Base-by-base conservation (phyloP, 2,113 vertebrate species). In the Copsychus sechellarum region DNA sequence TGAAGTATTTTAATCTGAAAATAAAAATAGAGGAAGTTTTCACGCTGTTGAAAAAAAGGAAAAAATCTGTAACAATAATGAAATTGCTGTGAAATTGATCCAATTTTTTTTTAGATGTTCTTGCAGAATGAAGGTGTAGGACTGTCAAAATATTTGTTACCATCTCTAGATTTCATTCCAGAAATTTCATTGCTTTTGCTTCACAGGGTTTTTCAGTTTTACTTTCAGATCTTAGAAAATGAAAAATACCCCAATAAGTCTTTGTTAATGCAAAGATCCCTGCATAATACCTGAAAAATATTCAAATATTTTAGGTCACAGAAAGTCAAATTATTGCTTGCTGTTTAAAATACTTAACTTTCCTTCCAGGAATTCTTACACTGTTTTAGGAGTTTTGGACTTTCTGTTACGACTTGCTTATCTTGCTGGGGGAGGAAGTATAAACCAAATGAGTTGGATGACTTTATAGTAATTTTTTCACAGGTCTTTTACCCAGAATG, bases 71-170 rank as follows among this genome's bases (percentile, higher is more conserved):
- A 69, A 25, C 28, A 77, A 74, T 67, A 69, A 86, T 66, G 56
- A 83, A 67, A 36, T 73, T 94, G 29, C 29, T 91, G 19, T 81
- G 81, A 92, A 91, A 86, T 31, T 28, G 38, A 86, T 48, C 56
- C 7, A 23, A 2, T 53, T 82, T 92, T 82, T 92, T 81, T 88
- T 88, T 80, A 62, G 8, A 4, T 73, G 11, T 36, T 74, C 33
- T 34, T 67, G 60, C 67, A 83, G 56, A 81, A 73, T 42, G 38
- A 91, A 86, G 29, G 42, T 50, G 29, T 77, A 33, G 67, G 14
- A 57, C 64, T 95, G 86, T 92, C 83, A 96, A 96, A 95, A 86
- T 93, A 95, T 88, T 95, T 93, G 50, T 57, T 91, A 67, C 33
- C 8, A 47, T 23, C 76, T 91, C 81, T 67, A 85, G 73, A 82